Conservation (phyloP, 2,888 invertebrate species). For the Rhagonycha fulva region DNA sequence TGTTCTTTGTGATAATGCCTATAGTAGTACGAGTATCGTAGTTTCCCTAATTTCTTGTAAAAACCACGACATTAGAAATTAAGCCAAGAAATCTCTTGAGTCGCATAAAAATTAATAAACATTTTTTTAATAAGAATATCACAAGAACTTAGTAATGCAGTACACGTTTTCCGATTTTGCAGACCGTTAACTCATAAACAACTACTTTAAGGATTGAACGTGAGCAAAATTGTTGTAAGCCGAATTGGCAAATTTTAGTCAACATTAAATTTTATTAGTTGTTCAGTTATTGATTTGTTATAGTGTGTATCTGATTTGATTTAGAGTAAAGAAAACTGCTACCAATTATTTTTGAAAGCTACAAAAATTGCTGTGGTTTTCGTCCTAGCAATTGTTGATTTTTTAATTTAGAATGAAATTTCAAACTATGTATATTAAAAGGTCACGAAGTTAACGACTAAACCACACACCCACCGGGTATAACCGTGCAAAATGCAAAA, state of each 20-base stretch:
- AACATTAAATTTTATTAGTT: neutral
- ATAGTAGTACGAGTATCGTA: neutral
- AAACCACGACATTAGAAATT: neutral
- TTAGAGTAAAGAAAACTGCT: neutral
- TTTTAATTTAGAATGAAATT: neutral
- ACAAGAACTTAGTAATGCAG: slow-evolving; percentile 19
- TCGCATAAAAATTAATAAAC: neutral
- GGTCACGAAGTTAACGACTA: neutral
- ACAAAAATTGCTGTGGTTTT: neutral
- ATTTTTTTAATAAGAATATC: neutral
- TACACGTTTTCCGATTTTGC: slow-evolving; percentile 28
- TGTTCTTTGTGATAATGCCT: neutral
- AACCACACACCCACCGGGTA: neutral
- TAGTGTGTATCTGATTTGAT: neutral
- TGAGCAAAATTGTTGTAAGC: slow-evolving; percentile 16
- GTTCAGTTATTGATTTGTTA: neutral
- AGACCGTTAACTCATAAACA: slow-evolving; percentile 32
- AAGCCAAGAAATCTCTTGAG: neutral
- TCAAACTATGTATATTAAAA: too few species aligned
- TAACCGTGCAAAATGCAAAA: neutral
- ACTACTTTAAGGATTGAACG: slow-evolving; percentile 28
- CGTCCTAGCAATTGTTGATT: neutral
- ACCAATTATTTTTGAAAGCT: neutral
- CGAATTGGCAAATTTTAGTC: neutral
- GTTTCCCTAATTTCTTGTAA: neutral